These are phyloP conservation scores for Clarias platycephalus DNA, from an alignment of 2,797 vertebrate species.

Conservation along the genomic window DNA sequence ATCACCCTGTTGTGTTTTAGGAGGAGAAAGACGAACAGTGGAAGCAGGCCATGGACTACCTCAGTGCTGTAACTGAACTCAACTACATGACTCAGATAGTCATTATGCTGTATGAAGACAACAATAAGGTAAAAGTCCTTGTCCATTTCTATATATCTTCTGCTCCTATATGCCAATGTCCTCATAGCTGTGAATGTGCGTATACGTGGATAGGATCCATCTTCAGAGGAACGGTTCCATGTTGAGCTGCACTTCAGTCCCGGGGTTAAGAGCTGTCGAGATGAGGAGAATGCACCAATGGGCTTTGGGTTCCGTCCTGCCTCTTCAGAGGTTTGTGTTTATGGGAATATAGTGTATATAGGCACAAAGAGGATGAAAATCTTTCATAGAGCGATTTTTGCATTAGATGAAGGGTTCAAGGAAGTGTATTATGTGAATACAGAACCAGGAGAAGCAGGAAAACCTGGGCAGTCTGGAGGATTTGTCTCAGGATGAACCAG, in stretches of 20 bases:
- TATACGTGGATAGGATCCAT: conserved; percentile 73
- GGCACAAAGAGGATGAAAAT: background rate
- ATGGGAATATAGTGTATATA: background rate
- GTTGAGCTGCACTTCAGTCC: conserved; percentile 91
- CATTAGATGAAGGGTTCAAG: background rate
- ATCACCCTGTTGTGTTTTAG: conserved; percentile 63
- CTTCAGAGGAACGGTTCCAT: conserved; percentile 87
- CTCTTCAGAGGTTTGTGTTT: conserved; percentile 78
- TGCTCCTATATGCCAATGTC: background rate
- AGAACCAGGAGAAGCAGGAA: conserved; percentile 89
- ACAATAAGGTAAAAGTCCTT: conserved; percentile 77
- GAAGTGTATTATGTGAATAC: conserved; percentile 31
- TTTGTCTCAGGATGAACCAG: conserved; percentile 81
- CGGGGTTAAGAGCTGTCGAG: conserved; percentile 83
- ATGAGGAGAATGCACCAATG: conserved; percentile 80
- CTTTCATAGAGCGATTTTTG: background rate
- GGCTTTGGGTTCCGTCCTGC: conserved; percentile 87
- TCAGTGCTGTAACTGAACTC: conserved; percentile 86
- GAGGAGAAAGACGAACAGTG: conserved; percentile 86
- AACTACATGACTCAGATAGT: conserved; percentile 95
- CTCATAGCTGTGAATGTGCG: background rate
- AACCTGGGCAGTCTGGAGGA: conserved; percentile 89
- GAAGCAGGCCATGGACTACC: conserved; percentile 89
- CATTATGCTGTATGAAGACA: conserved; percentile 92
- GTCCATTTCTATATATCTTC: too few relatives aligned